phyloP scores from a whole-genome alignment of 2,888 invertebrate genomes.

The Limnephilus auricula region DNA sequence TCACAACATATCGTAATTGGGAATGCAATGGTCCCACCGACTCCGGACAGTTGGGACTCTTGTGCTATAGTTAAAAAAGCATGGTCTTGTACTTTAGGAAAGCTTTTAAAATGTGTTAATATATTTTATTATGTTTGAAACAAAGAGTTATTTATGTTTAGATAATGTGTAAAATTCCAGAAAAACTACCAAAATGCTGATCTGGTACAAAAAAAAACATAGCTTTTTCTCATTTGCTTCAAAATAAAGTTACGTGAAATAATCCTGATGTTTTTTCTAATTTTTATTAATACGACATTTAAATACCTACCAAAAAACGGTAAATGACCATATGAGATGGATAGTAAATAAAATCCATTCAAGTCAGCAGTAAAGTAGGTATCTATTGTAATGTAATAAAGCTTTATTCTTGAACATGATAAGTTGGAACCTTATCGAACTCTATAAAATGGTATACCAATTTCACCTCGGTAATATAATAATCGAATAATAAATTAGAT shows the following conservation, averaged over 20 bases:
- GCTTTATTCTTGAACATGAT: neutral
- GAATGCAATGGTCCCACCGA: neutral
- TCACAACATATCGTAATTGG: neutral
- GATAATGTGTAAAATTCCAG: no score
- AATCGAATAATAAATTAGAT: conserved; percentile 4
- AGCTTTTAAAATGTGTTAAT: no score
- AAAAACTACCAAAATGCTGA: no score
- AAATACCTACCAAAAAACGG: neutral
- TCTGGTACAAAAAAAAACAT: neutral
- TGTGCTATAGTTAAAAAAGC: no score
- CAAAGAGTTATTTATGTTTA: no score
- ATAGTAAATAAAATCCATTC: neutral
- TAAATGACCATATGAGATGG: neutral
- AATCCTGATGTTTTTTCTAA: no score
- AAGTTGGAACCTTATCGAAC: neutral
- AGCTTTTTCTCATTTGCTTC: neutral
- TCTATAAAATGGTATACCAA: conserved; percentile 5
- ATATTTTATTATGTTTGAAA: no score
- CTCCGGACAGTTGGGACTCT: neutral
- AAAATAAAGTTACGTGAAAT: no score
- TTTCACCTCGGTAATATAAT: neutral
- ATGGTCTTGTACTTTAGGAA: no score
- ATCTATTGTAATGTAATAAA: neutral
- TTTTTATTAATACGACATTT: no score
- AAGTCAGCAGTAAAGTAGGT: neutral